Evolutionary conservation across 2,888 invertebrate species (phyloP).

Genomic region (Stictocephala bisonia): DNA sequence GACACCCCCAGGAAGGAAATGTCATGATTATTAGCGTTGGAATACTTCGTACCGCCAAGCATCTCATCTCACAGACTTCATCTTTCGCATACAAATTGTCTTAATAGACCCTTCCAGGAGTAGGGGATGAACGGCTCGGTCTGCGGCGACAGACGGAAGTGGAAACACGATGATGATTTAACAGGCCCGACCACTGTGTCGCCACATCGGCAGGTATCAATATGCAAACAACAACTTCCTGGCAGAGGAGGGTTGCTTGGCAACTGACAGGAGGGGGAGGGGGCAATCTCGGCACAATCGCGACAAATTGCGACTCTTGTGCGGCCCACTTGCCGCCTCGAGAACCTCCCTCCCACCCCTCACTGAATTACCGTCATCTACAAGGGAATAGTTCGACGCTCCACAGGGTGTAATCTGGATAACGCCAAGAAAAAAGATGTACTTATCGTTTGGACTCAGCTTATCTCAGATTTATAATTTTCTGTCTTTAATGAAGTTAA

Average conservation of each 20-base stretch:
- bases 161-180: conserved; percentile 32
- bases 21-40: too few relatives aligned
- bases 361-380: not conserved
- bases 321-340: conserved; percentile 21
- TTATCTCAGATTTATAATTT: too few relatives aligned
- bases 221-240: conserved; percentile 50
- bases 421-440: too few relatives aligned
- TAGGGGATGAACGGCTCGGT: conserved; percentile 6
- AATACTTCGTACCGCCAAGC: too few relatives aligned
- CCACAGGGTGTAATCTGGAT: too few relatives aligned
- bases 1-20: too few relatives aligned
- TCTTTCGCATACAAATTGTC: conserved; percentile 9
- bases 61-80: not conserved
- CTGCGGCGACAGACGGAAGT: conserved; percentile 20
- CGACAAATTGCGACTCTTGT: conserved; percentile 46
- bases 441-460: too few relatives aligned
- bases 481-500: too few relatives aligned
- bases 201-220: conserved; percentile 38
- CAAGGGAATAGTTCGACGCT: too few relatives aligned
- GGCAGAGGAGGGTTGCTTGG: conserved; percentile 25
- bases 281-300: conserved; percentile 45
- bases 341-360: not conserved
- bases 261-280: conserved; percentile 7
- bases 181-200: conserved; percentile 14
- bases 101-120: too few relatives aligned